Base-by-base conservation (phyloP, 2,113 vertebrate species). In the Pachycephala philippinensis region DNA sequence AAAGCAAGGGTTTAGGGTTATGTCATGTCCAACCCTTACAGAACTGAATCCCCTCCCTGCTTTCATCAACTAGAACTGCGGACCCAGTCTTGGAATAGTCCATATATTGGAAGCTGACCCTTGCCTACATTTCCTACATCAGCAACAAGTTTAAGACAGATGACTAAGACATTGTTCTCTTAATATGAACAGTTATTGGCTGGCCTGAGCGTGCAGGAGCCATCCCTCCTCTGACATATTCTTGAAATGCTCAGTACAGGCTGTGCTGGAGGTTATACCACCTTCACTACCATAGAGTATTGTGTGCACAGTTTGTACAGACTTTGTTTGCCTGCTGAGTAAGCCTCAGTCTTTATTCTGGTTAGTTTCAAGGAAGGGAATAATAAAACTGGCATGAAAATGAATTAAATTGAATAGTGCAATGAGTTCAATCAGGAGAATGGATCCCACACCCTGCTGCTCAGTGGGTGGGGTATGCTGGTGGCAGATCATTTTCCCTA, bases 391-490 rank as follows among this genome's bases (percentile, higher is more conserved):
- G 37, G 3, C 23, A 69, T 37, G 20, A 2, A 61, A 80, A 83
- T 37, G 5, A 60, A 16, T 74, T 47, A 49, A 72, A 72, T 9
- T 60, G 28, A 72, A 17, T 21, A 47, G 24, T 11, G 66, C 0
- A 5, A 37, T 28, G 27, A 49, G 3, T 30, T 47, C 23, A 27
- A 2, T 53, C 19, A 61, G 39, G 14, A 87, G 11, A 15, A 33
- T 1, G 1, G 24, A 66, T 75, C 10, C 33, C 49, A 75, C 2
- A 1, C 26, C 4, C 15, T 35, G 27, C 24, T 42, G 31, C 52
- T 82, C 2, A 1, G 5, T n/a, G 37, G 35, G 10, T 13, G 27
- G 6, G 9, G 0, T 39, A 7, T 20, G 49, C 16, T 72, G 22
- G 37, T 12, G 18, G 9, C 19, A 53, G 40, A 50, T 9, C 3